These are phyloP conservation scores for Nesidiocoris tenuis DNA, from an alignment of 2,888 invertebrate genomes.

Conservation along the genomic window DNA sequence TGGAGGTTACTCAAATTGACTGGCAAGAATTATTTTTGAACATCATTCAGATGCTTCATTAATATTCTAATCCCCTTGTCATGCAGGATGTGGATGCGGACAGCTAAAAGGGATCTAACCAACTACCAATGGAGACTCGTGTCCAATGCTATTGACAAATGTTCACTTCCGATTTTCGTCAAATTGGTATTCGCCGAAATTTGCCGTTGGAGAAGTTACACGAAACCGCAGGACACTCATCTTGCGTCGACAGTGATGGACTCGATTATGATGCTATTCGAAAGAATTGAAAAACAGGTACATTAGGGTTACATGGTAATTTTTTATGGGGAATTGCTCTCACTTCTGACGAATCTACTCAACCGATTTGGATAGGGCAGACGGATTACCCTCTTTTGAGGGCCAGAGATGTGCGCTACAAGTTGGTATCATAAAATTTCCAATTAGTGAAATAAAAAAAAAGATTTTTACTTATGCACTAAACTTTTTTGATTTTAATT, in stretches of 20 bases:
- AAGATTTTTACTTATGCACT: too few species aligned
- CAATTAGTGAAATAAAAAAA: too few species aligned
- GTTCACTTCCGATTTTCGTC: constrained; percentile 94
- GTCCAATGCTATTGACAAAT: constrained; percentile 87
- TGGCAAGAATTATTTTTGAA: too few species aligned
- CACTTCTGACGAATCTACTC: too few species aligned
- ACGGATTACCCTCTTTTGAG: too few species aligned
- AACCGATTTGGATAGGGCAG: too few species aligned
- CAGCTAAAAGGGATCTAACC: constrained; percentile 81
- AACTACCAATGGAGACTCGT: constrained; percentile 94
- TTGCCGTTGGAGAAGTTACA: constrained; percentile 95
- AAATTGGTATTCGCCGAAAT: constrained; percentile 97
- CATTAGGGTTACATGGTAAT: neutral
- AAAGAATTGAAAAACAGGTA: constrained; percentile 89
- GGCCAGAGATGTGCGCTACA: too few species aligned
- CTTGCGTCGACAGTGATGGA: constrained; percentile 94
- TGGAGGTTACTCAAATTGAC: too few species aligned
- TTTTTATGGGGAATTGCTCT: neutral
- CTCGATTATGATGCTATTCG: constrained; percentile 94
- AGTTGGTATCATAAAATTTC: too few species aligned
- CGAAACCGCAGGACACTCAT: constrained; percentile 87
- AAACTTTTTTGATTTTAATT: too few species aligned
- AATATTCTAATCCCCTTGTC: too few species aligned
- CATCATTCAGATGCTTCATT: too few species aligned
- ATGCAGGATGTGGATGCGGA: constrained; percentile 85